Evolutionary conservation across 2,797 vertebrate species (phyloP).

Genomic region (Carduelis carduelis): DNA sequence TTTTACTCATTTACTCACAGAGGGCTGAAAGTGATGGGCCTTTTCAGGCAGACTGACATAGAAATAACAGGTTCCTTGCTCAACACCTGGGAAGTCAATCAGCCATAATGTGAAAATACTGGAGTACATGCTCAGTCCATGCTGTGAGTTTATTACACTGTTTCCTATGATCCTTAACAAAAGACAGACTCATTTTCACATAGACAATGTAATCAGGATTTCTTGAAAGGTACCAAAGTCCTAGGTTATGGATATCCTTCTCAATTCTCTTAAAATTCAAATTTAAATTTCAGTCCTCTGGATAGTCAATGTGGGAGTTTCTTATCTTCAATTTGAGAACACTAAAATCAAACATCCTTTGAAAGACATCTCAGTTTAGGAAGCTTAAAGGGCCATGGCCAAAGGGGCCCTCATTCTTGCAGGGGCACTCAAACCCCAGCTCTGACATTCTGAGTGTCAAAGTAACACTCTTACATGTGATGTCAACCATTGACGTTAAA

Average conservation of each 20-base stretch:
- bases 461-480: rapidly evolving
- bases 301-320: background rate
- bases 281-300: background rate
- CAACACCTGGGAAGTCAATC: constrained; percentile 30
- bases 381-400: background rate
- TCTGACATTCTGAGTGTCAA: background rate
- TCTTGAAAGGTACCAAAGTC: background rate
- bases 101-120: constrained; percentile 23
- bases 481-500: background rate
- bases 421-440: background rate
- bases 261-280: background rate
- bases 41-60: background rate
- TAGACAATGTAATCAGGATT: background rate
- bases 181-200: background rate
- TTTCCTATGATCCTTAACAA: background rate
- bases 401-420: background rate
- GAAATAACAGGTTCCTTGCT: background rate
- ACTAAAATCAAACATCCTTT: background rate
- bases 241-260: background rate
- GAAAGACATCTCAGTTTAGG: background rate
- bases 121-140: background rate
- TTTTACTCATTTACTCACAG: background rate
- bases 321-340: background rate
- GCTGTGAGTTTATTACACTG: background rate
- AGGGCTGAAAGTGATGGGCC: background rate